Percentiles rank a stretch among this genome's conserved stretches.
Evolutionary conservation across 1,140 invertebrate genomes (phyloP).

Genomic region (Spodoptera frugiperda): DNA sequence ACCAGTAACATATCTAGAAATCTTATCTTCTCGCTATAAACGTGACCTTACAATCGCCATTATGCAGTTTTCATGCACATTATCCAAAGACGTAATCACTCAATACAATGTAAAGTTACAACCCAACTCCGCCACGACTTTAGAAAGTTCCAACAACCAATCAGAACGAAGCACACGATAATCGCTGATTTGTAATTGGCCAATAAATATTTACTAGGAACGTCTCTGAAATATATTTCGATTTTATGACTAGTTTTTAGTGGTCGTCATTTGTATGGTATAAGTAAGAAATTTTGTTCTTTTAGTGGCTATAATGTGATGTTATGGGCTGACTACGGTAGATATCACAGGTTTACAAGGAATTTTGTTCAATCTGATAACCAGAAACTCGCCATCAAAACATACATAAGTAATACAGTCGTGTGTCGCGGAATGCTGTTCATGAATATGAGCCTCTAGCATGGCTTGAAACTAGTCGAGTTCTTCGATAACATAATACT

Average conservation of each 20-base stretch:
- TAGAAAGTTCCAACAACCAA: constrained; percentile 31
- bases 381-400: neutral
- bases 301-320: neutral
- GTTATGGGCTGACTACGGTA: too few relatives aligned
- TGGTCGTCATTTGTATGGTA: neutral
- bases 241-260: constrained; percentile 22
- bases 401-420: too few relatives aligned
- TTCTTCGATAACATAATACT: too few relatives aligned
- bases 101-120: constrained; percentile 27
- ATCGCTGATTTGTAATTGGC: constrained; percentile 40
- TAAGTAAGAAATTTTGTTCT: constrained; percentile 17
- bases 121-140: constrained; percentile 13
- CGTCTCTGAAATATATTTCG: constrained; percentile 21
- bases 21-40: constrained; percentile 12
- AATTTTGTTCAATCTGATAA: too few relatives aligned
- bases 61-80: constrained; percentile 36
- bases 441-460: too few relatives aligned
- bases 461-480: too few relatives aligned
- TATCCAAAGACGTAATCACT: constrained; percentile 38
- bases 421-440: too few relatives aligned
- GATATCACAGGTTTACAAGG: too few relatives aligned
- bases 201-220: constrained; percentile 45
- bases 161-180: constrained; percentile 9
- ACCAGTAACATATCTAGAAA: neutral
- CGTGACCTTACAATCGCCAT: constrained; percentile 28